Base-by-base conservation (phyloP, 2,888 invertebrate species). In the Pardosa pseudoannulata region DNA sequence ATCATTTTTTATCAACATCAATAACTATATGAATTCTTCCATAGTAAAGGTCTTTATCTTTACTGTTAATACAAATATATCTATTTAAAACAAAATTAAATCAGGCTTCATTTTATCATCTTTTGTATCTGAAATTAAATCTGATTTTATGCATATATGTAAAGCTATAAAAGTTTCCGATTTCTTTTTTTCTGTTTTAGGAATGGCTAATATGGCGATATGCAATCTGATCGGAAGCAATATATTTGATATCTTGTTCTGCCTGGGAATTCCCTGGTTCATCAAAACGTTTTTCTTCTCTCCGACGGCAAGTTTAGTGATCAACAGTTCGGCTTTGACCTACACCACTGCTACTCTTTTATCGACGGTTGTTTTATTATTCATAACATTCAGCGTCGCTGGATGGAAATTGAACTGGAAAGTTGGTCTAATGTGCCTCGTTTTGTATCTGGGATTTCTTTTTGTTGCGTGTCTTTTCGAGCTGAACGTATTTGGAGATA, bases 371-470 rank as follows among this genome's bases (percentile, higher is more conserved):
- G 93, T 97, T 80, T 97, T 98, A 92, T 93, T 98, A 89, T 94
- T 98, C 71, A 93, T 96, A 1, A 96, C 96, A 13, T 97, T 97
- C 0, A 97, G 98, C 92, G 93, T 96, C 89, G 98, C 98, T 92
- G 96, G 97, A 83, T 98, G 98, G 98, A 97, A 97, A 91, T 93
- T 98, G 91, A 97, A 97, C 92, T 95, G 96, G 91, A 95, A 95
- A 91, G 96, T 95, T 91, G 98, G 98, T 13, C 90, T 96, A 3
- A 94, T 97, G 27, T 93, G 98, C 89, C 96, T 98, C 95, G 92
- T 97, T 70, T 97, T 98, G 95, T 98, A 98, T 92, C 92, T 97
- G 41, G 93, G 96, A 88, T 98, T 98, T 93, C 97, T 98, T 90
- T 94, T 95, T 41, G 94, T 98, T 90, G 97, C 98, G 89, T 95